Evolutionary conservation across 92 coral and sea anemone species (phyloP).

Genomic region (Phenganax subtilis): DNA sequence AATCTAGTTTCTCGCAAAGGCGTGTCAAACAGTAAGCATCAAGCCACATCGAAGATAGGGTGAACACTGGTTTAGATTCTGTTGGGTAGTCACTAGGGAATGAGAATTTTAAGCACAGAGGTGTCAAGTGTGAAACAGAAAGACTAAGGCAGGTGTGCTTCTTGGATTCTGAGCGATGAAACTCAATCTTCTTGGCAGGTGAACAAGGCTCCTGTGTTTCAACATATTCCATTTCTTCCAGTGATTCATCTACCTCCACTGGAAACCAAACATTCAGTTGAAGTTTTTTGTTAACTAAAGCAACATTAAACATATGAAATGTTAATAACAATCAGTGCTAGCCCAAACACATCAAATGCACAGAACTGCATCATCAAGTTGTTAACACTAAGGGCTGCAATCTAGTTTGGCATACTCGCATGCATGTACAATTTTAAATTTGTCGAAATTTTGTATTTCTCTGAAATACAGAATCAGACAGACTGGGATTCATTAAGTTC

Average conservation of each 20-base stretch:
- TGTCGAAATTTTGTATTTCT: too few relatives aligned
- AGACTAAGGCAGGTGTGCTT: constrained; percentile 63
- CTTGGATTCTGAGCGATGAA: constrained; percentile 63
- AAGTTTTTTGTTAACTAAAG: constrained; percentile 46
- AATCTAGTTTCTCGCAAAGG: constrained; percentile 52
- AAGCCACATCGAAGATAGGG: constrained; percentile 80
- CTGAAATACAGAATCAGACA: too few relatives aligned
- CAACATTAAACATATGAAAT: too few relatives aligned
- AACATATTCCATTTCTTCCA: constrained; percentile 4
- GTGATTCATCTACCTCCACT: constrained; percentile 32
- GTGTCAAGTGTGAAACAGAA: constrained; percentile 63
- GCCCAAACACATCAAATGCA: too few relatives aligned
- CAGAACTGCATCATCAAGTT: too few relatives aligned
- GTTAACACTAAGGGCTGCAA: too few relatives aligned
- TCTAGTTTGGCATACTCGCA: too few relatives aligned
- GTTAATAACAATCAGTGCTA: too few relatives aligned
- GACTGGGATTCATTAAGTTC: too few relatives aligned
- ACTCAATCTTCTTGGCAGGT: constrained; percentile 47
- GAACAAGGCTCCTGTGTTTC: constrained; percentile 11
- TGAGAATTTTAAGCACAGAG: constrained; percentile 64
- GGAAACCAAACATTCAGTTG: constrained; percentile 71
- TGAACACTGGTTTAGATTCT: constrained; percentile 57
- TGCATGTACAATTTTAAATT: too few relatives aligned
- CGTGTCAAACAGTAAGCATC: constrained; percentile 49
- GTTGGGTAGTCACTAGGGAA: constrained; percentile 71